These are phyloP conservation scores for Trogon melanurus DNA, from an alignment of 2,113 vertebrate species.

Conservation along the genomic window DNA sequence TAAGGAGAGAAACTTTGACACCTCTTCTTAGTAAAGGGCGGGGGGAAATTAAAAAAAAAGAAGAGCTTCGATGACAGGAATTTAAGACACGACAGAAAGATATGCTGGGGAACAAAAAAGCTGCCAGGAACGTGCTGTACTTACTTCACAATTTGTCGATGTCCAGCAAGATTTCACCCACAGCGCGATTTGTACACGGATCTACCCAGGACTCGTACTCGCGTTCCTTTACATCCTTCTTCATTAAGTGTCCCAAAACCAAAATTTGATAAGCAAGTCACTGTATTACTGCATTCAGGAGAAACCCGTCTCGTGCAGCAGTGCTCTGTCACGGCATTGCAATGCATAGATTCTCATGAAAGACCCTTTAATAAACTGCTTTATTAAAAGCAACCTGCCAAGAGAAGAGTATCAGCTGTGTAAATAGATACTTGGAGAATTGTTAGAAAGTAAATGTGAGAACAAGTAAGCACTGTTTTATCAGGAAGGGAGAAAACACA, in stretches of 20 bases:
- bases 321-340: neutral
- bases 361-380: neutral
- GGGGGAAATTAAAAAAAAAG: neutral
- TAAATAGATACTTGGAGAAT: neutral
- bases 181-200: neutral
- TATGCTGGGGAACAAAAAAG: neutral
- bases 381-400: neutral
- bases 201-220: neutral
- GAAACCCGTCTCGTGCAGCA: neutral
- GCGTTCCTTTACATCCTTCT: neutral
- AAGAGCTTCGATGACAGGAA: neutral
- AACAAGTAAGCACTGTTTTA: neutral
- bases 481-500: neutral
- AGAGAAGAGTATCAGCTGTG: neutral
- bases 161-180: neutral
- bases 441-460: neutral
- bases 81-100: neutral
- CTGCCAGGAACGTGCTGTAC: fast-evolving
- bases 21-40: neutral
- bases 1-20: neutral
- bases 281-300: neutral
- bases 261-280: neutral
- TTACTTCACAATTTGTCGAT: neutral
- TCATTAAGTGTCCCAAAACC: neutral
- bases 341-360: neutral